These are phyloP conservation scores for Lophotriccus pileatus DNA, from an alignment of 2,797 vertebrate genomes.

Conservation along the genomic window DNA sequence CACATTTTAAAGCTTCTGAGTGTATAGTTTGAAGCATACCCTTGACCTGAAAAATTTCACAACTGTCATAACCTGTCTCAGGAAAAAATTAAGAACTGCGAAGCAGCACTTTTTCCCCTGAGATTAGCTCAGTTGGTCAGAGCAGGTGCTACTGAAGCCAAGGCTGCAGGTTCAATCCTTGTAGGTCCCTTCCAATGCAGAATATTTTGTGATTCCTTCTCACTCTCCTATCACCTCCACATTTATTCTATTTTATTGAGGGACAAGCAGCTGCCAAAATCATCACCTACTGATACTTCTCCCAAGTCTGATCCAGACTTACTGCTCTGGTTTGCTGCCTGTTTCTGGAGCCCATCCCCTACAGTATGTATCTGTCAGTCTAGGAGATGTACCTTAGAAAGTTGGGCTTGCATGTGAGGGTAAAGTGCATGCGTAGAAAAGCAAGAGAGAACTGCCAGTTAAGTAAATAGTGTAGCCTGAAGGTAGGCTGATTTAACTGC, in stretches of 20 bases:
- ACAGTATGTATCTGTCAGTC: neutral
- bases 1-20: neutral
- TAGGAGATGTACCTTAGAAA: neutral
- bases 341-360: neutral
- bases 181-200: neutral
- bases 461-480: neutral
- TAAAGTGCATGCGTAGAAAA: neutral
- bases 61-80: neutral
- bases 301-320: neutral
- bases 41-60: neutral
- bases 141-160: neutral
- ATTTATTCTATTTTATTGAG: neutral
- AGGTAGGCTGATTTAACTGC: neutral
- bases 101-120: neutral
- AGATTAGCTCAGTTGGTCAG: neutral
- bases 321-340: neutral
- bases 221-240: neutral
- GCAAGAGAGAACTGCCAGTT: neutral
- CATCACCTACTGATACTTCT: neutral
- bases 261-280: neutral
- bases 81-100: neutral
- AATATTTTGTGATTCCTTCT: neutral
- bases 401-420: neutral
- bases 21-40: neutral
- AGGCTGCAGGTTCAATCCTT: neutral